phyloP scores from a whole-genome alignment of 1,140 invertebrate species.

The Drosophila oshimai region DNA sequence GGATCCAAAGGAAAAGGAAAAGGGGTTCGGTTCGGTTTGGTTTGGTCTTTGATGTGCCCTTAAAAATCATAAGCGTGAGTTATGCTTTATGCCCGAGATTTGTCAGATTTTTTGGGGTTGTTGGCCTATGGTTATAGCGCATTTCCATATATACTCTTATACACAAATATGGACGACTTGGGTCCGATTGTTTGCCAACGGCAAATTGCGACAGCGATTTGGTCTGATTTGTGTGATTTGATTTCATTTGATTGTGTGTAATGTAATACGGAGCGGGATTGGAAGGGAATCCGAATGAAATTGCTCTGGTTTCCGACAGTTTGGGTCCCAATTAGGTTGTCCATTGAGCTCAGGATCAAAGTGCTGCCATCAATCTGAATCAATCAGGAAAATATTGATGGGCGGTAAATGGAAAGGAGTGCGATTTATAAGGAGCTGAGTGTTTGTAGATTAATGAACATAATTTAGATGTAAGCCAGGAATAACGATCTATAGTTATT shows the following conservation, averaged over 20 bases:
- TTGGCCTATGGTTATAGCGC: conserved; percentile 17
- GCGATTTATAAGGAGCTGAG: no score
- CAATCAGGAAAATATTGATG: conserved; percentile 4
- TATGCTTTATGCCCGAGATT: conserved; percentile 49
- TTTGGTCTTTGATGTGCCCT: conserved; percentile 66
- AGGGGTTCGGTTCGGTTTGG: conserved; percentile 31
- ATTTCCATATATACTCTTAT: not conserved
- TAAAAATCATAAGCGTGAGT: conserved; percentile 80
- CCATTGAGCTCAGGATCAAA: conserved; percentile 12
- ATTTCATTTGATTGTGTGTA: conserved; percentile 59
- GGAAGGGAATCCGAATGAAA: not conserved
- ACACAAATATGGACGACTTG: not conserved
- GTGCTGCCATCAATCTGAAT: not conserved
- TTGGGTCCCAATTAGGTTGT: conserved; percentile 21
- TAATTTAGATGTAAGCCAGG: no score
- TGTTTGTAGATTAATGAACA: no score
- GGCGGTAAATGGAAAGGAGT: no score
- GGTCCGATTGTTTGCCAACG: conserved; percentile 15
- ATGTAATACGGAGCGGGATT: conserved; percentile 19
- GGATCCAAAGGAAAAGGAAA: conserved; percentile 7
- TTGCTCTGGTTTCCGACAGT: not conserved
- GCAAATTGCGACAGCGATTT: conserved; percentile 71
- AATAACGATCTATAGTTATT: no score
- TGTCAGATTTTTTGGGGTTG: conserved; percentile 32
- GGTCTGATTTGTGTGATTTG: conserved; percentile 75